Evolutionary conservation across 2,113 vertebrate genomes (phyloP).

Genomic region (Terrapene triunguis): DNA sequence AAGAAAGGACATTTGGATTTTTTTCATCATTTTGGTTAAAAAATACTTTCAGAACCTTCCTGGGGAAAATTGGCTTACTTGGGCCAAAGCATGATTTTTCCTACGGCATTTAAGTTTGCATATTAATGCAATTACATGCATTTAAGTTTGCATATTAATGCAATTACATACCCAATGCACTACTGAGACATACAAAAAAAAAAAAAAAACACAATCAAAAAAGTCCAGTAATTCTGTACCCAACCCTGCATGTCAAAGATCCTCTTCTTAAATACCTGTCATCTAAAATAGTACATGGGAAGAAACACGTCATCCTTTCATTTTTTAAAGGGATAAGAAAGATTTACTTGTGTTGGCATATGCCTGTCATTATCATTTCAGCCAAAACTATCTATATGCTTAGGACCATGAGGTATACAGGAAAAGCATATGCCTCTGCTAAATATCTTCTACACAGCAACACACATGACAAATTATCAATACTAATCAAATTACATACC

Average conservation of each 20-base stretch:
- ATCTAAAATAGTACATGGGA: not conserved
- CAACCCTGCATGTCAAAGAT: not conserved
- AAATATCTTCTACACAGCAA: not conserved
- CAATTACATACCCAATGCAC: not conserved
- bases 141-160: not conserved
- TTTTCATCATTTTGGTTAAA: not conserved
- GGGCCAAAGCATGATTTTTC: not conserved
- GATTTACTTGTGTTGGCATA: not conserved
- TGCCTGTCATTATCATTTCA: not conserved
- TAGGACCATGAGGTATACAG: not conserved
- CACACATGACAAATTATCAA: not conserved
- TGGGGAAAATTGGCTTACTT: not conserved
- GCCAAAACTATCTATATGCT: not conserved
- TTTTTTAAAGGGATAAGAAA: not conserved
- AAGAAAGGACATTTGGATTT: not conserved
- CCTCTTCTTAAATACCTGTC: not conserved
- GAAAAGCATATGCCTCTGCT: not conserved
- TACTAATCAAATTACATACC: not conserved
- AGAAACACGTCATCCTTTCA: not conserved
- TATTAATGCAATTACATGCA: not conserved
- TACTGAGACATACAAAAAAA: not conserved
- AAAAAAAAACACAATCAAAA: not conserved
- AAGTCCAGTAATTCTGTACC: not conserved
- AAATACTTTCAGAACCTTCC: not conserved
- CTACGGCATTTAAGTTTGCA: not conserved